A percentile compares a stretch with the other conserved stretches of the same genome.
Evolutionary conservation across 2,797 vertebrate genomes (phyloP).

Genomic region (Eurystomus glaucurus): DNA sequence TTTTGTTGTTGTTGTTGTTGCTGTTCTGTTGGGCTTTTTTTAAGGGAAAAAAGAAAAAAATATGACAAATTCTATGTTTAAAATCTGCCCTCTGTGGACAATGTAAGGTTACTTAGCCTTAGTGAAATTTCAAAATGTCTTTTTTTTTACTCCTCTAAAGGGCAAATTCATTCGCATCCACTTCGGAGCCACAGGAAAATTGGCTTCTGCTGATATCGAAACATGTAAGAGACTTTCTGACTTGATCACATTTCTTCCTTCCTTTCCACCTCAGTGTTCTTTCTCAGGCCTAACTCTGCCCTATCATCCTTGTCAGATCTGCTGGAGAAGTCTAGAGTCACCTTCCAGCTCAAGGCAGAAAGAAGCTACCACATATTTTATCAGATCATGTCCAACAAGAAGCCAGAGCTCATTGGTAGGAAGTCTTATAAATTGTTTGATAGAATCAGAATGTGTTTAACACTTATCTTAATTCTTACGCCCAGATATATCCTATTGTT

Average conservation of each 20-base stretch:
- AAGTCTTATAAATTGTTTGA: background rate
- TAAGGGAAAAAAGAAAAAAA: background rate
- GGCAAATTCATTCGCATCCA: conserved; percentile 92
- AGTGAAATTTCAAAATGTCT: background rate
- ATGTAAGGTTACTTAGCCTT: background rate
- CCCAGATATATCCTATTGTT: background rate
- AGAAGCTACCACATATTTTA: conserved; percentile 95
- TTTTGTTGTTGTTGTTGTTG: background rate
- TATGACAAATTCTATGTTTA: background rate
- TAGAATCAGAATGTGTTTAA: background rate
- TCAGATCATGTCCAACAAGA: conserved; percentile 91
- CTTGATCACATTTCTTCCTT: background rate
- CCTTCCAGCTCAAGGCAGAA: conserved; percentile 91
- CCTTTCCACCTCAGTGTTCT: background rate
- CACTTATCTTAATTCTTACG: background rate
- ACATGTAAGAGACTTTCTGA: conserved; percentile 77
- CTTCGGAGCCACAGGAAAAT: conserved; percentile 89
- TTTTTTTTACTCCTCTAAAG: conserved; percentile 46
- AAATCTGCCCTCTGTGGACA: background rate
- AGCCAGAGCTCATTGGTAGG: conserved; percentile 91
- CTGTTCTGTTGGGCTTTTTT: background rate
- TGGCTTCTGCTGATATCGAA: conserved; percentile 89
- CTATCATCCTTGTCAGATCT: background rate
- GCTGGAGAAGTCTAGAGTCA: conserved; percentile 93
- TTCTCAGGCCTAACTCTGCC: background rate